A percentile compares a stretch with the other conserved stretches of the same genome.
Conservation (phyloP, 2,113 vertebrate species). For the Neogobius melanostomus region DNA sequence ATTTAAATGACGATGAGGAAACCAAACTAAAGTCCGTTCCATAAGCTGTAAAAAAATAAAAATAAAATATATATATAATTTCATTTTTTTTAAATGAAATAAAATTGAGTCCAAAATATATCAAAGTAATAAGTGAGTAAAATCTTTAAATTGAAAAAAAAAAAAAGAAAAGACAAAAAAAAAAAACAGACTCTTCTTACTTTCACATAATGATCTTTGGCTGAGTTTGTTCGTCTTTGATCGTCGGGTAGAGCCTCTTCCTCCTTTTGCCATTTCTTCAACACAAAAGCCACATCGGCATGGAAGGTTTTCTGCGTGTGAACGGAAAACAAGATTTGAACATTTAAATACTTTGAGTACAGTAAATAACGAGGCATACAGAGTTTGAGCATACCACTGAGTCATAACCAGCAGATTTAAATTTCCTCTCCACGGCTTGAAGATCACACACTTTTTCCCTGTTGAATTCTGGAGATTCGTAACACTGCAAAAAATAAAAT, state of each 20-base stretch:
- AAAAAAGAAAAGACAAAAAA: conserved; percentile 1
- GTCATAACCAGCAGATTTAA: conserved; percentile 76
- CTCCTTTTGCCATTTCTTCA: conserved; percentile 64
- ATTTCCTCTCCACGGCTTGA: conserved; percentile 73
- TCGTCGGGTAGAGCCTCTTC: conserved; percentile 60
- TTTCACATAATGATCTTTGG: conserved; percentile 68
- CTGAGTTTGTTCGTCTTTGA: conserved; percentile 53
- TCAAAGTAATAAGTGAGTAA: not conserved
- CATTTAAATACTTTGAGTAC: not conserved
- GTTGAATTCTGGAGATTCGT: conserved; percentile 20
- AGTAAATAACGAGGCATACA: not conserved
- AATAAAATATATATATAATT: not conserved
- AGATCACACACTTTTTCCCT: conserved; percentile 78
- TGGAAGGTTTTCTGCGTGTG: conserved; percentile 75
- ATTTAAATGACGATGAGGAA: conserved; percentile 78
- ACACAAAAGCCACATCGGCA: conserved; percentile 64
- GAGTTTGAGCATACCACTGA: conserved; percentile 78
- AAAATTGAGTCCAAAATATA: not conserved
- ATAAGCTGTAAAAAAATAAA: conserved; percentile 73
- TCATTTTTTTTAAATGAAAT: too few relatives aligned
- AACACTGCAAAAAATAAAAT: conserved; percentile 69
- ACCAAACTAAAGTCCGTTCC: conserved; percentile 84
- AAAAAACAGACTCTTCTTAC: too few relatives aligned
- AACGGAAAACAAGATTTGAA: not conserved
- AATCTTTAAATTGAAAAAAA: not conserved